A percentile compares a stretch with the other conserved stretches of the same genome.
These are phyloP conservation scores for Globodera rostochiensis DNA, from an alignment of 1,140 invertebrate genomes.

Conservation along the genomic window DNA sequence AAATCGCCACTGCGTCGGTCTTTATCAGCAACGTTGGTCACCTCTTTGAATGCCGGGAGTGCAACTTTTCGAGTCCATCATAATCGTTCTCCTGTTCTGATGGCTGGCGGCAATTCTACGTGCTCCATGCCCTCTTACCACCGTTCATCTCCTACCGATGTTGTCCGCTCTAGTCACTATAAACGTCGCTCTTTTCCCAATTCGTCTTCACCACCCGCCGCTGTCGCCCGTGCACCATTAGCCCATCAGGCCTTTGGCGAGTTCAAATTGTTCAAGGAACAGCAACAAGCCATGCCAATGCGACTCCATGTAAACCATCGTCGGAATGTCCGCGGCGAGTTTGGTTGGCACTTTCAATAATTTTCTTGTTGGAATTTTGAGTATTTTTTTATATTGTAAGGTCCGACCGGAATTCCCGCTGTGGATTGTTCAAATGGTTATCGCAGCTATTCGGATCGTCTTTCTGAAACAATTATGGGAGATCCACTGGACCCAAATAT, in stretches of 20 bases:
- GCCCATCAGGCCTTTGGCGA: conserved; percentile 21
- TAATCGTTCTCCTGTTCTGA: background rate
- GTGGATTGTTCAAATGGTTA: conserved; percentile 58
- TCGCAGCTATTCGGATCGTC: conserved; percentile 26
- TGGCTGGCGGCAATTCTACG: background rate
- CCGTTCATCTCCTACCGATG: too few relatives aligned
- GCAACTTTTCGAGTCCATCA: background rate
- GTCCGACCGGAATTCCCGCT: conserved; percentile 54
- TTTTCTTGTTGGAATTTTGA: conserved; percentile 16
- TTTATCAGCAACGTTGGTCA: background rate
- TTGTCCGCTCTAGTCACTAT: background rate
- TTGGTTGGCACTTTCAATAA: background rate
- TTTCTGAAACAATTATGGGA: conserved; percentile 22
- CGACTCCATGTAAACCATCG: conserved; percentile 31
- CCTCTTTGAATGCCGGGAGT: too few relatives aligned
- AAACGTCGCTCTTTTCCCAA: background rate
- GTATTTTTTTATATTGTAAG: conserved; percentile 40
- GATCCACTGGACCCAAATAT: conserved; percentile 53
- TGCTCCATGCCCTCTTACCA: too few relatives aligned
- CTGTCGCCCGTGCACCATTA: background rate
- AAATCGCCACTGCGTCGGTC: background rate
- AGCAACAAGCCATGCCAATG: conserved; percentile 40
- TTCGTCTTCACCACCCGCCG: background rate
- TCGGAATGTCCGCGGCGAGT: background rate
- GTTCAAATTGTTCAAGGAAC: conserved; percentile 31